Percentiles rank a stretch among this genome's conserved stretches.
Conservation (phyloP, 2,113 vertebrate species). For the Psilopogon haemacephalus region DNA sequence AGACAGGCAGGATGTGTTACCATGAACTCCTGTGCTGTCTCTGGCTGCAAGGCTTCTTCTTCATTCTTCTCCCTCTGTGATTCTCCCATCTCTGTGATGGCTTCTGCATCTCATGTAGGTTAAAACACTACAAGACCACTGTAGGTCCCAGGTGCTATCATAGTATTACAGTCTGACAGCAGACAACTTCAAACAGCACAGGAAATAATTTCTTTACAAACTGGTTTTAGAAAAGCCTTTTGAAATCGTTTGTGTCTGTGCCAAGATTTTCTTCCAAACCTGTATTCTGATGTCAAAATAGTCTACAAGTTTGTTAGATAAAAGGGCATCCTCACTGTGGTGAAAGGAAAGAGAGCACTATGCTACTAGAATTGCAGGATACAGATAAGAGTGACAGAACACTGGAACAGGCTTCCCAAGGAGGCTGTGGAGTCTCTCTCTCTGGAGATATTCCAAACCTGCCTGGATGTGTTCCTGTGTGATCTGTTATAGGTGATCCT, state of each 20-base stretch:
- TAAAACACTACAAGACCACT: not conserved
- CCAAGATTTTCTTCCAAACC: not conserved
- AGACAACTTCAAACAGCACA: not conserved
- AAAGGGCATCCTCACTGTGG: not conserved
- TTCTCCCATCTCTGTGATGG: not conserved
- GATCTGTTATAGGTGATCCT: too few species aligned
- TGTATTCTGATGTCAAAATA: not conserved
- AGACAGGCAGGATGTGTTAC: not conserved
- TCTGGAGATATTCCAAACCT: too few species aligned
- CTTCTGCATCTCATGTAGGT: not conserved
- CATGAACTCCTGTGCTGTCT: not conserved
- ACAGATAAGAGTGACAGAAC: not conserved
- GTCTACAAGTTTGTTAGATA: not conserved
- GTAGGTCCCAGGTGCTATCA: not conserved
- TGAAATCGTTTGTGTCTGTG: not conserved
- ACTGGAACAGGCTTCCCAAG: too few species aligned
- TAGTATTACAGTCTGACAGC: not conserved
- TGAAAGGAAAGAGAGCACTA: not conserved
- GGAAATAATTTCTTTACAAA: not conserved
- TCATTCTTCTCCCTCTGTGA: not conserved
- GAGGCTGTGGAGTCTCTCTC: too few species aligned
- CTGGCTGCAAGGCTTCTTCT: not conserved
- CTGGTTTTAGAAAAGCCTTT: not conserved
- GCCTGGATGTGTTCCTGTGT: too few species aligned
- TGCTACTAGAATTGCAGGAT: not conserved